Evolutionary conservation across 2,797 vertebrate genomes (phyloP).

Genomic region (Spea hammondii): DNA sequence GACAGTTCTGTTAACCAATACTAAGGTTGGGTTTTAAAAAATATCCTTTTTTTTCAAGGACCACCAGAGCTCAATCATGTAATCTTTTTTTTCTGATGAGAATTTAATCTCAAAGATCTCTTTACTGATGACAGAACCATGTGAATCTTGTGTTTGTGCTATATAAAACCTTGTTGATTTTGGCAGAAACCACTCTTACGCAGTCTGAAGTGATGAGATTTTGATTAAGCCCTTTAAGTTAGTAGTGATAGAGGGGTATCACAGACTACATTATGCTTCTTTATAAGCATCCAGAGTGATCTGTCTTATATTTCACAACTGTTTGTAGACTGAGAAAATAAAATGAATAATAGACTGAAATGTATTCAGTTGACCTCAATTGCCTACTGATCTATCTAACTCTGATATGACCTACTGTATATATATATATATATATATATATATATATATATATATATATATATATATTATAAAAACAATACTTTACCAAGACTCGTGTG

Average conservation of each 20-base stretch:
- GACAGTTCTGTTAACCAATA: neutral
- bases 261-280: neutral
- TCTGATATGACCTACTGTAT: no score
- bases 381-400: no score
- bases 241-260: neutral
- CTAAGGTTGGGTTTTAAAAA: constrained; percentile 5
- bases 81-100: constrained; percentile 26
- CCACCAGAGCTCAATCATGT: constrained; percentile 18
- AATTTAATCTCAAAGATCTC: constrained; percentile 35
- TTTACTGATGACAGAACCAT: constrained; percentile 39
- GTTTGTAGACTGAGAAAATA: no score
- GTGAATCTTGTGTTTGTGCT: constrained; percentile 17
- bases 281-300: neutral
- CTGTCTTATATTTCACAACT: no score
- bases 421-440: no score
- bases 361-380: no score
- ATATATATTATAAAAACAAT: no score
- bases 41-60: constrained; percentile 9
- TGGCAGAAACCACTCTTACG: constrained; percentile 10
- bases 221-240: constrained; percentile 11
- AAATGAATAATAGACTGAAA: no score
- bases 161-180: constrained; percentile 21
- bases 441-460: no score
- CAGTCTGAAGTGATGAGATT: constrained; percentile 1
- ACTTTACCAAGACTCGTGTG: no score